Percentiles rank a stretch among this genome's conserved stretches.
Evolutionary conservation across 2,888 invertebrate genomes (phyloP).

Genomic region (Lumbricus terrestris): DNA sequence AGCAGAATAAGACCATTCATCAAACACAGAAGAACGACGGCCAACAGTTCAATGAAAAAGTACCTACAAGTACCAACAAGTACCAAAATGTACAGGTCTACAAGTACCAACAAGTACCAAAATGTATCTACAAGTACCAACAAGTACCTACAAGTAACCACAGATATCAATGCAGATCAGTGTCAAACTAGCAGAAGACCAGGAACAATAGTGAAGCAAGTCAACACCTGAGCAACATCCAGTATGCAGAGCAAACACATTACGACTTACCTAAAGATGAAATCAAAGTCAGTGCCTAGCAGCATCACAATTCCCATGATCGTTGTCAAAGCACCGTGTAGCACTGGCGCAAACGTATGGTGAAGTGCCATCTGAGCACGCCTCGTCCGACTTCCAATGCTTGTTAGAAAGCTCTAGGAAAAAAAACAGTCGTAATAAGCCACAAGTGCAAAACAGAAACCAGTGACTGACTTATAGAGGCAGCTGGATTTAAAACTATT

Average conservation of each 20-base stretch:
- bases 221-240: too few species aligned
- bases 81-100: conserved; percentile 84
- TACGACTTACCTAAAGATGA: conserved; percentile 72
- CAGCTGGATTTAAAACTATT: not conserved
- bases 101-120: conserved; percentile 72
- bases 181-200: not conserved
- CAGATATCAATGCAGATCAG: not conserved
- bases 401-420: conserved; percentile 85
- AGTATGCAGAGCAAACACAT: too few species aligned
- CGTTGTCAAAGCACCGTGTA: conserved; percentile 86
- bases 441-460: not conserved
- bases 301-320: conserved; percentile 84
- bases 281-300: conserved; percentile 90
- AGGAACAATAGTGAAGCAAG: not conserved
- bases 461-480: not conserved
- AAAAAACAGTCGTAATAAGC: not conserved
- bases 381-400: conserved; percentile 81
- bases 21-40: conserved; percentile 79
- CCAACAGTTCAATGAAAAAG: conserved; percentile 80
- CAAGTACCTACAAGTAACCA: conserved; percentile 69
- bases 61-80: conserved; percentile 64
- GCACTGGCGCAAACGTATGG: conserved; percentile 80
- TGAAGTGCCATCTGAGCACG: conserved; percentile 80
- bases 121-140: too few species aligned
- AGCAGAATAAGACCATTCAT: conserved; percentile 86